Conservation (phyloP, 2,797 vertebrate genomes). For the Mus caroli region DNA sequence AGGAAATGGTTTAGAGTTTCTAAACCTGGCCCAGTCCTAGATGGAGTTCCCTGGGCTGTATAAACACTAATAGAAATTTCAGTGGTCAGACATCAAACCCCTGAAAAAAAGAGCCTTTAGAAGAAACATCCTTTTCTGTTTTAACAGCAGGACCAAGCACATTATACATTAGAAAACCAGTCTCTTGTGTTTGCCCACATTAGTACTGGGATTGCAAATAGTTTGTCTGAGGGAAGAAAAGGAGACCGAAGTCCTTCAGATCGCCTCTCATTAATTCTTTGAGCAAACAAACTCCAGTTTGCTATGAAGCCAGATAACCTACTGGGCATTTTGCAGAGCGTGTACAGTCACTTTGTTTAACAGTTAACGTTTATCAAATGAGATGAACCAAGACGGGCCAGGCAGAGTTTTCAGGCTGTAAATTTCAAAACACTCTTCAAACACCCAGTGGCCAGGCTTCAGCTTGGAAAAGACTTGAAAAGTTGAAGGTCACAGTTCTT, state of each 20-base stretch:
- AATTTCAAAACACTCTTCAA: slow-evolving; percentile 85
- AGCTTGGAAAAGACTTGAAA: slow-evolving; percentile 87
- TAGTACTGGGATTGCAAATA: slow-evolving; percentile 67
- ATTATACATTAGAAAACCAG: slow-evolving; percentile 44
- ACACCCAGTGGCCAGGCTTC: slow-evolving; percentile 83
- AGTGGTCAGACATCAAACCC: neutral
- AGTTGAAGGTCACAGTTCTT: slow-evolving; percentile 87
- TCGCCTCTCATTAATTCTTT: slow-evolving; percentile 78
- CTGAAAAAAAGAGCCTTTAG: neutral
- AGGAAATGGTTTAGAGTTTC: neutral
- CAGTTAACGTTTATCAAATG: slow-evolving; percentile 83
- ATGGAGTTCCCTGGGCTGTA: neutral
- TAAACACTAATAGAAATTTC: slow-evolving; percentile 33
- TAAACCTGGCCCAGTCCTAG: neutral
- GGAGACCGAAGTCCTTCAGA: slow-evolving; percentile 76
- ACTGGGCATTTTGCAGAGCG: slow-evolving; percentile 83
- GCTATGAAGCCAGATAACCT: slow-evolving; percentile 83
- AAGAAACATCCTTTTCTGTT: slow-evolving; percentile 61
- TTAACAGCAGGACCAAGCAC: slow-evolving; percentile 45
- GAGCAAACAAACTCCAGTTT: slow-evolving; percentile 82
- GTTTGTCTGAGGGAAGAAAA: slow-evolving; percentile 55
- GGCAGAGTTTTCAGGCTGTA: slow-evolving; percentile 81
- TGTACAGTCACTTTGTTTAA: slow-evolving; percentile 78
- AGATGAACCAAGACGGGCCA: slow-evolving; percentile 80
- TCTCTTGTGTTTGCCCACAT: slow-evolving; percentile 73